phyloP scores from a whole-genome alignment of 2,113 vertebrate genomes.

The Macaca nemestrina region DNA sequence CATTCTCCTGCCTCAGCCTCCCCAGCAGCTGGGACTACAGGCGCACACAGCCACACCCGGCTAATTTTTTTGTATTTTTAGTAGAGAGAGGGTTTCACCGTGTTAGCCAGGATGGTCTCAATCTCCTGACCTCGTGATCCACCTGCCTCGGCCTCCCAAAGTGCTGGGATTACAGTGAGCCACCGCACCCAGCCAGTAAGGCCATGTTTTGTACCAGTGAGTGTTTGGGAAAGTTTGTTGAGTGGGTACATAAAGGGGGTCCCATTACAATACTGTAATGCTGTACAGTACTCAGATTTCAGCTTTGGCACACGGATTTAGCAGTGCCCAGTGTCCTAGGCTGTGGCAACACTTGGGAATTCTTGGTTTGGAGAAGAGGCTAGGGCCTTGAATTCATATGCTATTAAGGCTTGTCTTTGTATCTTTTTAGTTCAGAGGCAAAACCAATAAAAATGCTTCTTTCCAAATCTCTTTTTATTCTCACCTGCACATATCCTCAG shows the following conservation, averaged over 20 bases:
- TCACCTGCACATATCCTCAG: neutral
- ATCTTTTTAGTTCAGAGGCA: conserved; percentile 7
- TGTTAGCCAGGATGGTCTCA: too few species aligned
- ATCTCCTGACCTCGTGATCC: too few species aligned
- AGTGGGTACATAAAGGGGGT: neutral
- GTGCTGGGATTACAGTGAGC: too few species aligned
- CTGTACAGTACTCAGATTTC: neutral
- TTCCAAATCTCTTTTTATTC: neutral
- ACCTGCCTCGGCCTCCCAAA: too few species aligned
- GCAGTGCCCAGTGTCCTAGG: neutral
- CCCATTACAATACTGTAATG: neutral
- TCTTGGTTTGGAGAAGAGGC: neutral
- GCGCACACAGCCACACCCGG: too few species aligned
- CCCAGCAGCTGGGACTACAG: too few species aligned
- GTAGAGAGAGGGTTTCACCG: too few species aligned
- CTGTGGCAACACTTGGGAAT: neutral
- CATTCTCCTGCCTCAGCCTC: too few species aligned
- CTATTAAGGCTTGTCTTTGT: neutral
- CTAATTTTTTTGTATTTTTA: too few species aligned
- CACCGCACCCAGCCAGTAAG: neutral
- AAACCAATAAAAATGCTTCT: neutral
- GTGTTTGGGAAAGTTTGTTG: neutral
- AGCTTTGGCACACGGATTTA: neutral
- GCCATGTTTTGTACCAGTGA: neutral
- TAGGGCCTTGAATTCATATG: neutral